Conservation (phyloP, 2,888 invertebrate genomes). For the Pomacea canaliculata region DNA sequence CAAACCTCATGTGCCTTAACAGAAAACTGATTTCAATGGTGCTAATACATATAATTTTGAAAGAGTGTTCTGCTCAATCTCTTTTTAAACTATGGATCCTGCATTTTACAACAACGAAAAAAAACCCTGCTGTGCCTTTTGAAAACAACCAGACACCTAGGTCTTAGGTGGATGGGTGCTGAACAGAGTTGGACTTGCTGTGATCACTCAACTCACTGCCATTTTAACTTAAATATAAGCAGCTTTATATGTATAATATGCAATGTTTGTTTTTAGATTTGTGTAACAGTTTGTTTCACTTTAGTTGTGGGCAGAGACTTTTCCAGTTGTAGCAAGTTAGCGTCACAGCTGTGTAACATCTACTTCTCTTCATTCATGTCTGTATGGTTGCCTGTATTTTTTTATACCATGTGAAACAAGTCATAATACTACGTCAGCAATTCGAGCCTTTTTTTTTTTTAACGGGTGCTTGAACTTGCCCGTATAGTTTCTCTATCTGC, state of each 20-base stretch:
- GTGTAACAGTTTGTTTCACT: not conserved
- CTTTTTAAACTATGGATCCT: not conserved
- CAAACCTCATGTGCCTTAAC: constrained; percentile 24
- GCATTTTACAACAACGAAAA: not conserved
- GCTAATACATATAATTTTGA: constrained; percentile 14
- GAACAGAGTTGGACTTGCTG: constrained; percentile 12
- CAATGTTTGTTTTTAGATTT: constrained; percentile 12
- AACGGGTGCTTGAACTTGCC: too few relatives aligned
- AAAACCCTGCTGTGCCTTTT: not conserved
- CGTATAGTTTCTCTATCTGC: too few relatives aligned
- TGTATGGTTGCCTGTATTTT: too few relatives aligned
- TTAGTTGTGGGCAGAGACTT: too few relatives aligned
- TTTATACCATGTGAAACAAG: too few relatives aligned
- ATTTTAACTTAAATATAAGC: constrained; percentile 10
- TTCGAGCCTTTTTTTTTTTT: too few relatives aligned
- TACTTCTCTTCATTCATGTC: too few relatives aligned
- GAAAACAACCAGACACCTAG: not conserved
- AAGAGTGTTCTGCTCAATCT: constrained; percentile 26
- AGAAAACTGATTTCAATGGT: constrained; percentile 26
- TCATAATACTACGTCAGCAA: too few relatives aligned
- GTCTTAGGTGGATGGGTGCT: not conserved
- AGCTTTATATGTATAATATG: constrained; percentile 20
- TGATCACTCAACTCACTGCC: constrained; percentile 27
- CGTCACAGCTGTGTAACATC: too few relatives aligned
- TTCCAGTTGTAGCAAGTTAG: too few relatives aligned